Evolutionary conservation across 2,797 vertebrate species (phyloP).

Genomic region (Onychomys arenicola): DNA sequence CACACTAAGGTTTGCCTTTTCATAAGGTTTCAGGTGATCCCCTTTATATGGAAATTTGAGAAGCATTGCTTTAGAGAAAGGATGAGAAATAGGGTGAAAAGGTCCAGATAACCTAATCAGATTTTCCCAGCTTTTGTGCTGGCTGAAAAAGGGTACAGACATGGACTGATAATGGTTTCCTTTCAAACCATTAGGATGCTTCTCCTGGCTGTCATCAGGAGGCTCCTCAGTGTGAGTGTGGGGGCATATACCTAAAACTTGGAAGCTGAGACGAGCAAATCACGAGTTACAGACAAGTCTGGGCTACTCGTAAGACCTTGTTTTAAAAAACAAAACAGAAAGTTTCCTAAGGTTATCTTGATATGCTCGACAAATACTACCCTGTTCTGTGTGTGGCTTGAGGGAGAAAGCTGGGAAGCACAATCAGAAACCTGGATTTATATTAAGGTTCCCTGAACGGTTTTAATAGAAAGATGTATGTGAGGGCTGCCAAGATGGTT

Average conservation of each 20-base stretch:
- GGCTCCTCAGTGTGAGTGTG: not conserved
- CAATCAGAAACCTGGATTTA: not conserved
- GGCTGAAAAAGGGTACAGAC: not conserved
- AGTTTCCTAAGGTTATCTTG: not conserved
- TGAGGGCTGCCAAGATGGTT: not conserved
- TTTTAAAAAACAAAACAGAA: not conserved
- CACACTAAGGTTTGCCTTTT: conserved; percentile 25
- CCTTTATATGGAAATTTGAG: conserved; percentile 16
- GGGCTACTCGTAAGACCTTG: not conserved
- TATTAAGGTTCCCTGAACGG: not conserved
- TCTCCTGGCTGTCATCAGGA: not conserved
- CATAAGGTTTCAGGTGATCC: not conserved
- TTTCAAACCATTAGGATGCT: not conserved
- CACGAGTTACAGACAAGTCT: not conserved
- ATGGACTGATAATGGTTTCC: not conserved
- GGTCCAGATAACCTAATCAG: not conserved
- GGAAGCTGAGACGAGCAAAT: not conserved
- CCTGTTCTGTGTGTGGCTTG: not conserved
- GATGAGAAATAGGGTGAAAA: conserved; percentile 39
- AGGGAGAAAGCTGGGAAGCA: not conserved
- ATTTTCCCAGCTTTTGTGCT: not conserved
- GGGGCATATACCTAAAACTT: not conserved
- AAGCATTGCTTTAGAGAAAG: not conserved
- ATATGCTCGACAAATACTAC: not conserved
- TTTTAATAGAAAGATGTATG: not conserved